These are phyloP conservation scores for Empis stercorea DNA, from an alignment of 2,888 invertebrate genomes.

Conservation along the genomic window DNA sequence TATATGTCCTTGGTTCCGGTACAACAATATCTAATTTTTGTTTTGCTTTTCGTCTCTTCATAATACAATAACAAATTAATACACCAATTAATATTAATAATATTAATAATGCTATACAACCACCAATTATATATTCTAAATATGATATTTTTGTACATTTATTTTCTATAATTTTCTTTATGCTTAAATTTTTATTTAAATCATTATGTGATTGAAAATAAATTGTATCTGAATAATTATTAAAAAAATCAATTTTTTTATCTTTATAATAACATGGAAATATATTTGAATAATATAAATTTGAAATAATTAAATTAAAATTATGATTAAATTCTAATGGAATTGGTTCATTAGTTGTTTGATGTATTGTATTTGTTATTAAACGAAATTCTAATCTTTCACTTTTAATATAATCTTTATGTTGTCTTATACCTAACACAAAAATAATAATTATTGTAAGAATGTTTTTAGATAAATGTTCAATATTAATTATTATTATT, in stretches of 20 bases:
- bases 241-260: constrained; percentile 25
- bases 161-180: constrained; percentile 24
- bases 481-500: neutral
- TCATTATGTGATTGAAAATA: constrained; percentile 19
- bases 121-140: constrained; percentile 36
- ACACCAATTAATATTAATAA: constrained; percentile 35
- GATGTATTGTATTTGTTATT: constrained; percentile 27
- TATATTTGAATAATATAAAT: constrained; percentile 24
- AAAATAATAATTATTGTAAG: neutral
- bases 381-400: constrained; percentile 32
- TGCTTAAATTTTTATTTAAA: constrained; percentile 13
- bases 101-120: constrained; percentile 38
- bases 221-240: constrained; percentile 23
- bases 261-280: constrained; percentile 27
- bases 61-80: constrained; percentile 37
- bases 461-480: constrained; percentile 1
- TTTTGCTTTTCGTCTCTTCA: constrained; percentile 27
- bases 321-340: constrained; percentile 25
- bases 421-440: constrained; percentile 22
- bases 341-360: constrained; percentile 15
- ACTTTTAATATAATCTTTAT: constrained; percentile 26
- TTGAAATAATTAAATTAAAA: constrained; percentile 26
- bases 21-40: constrained; percentile 52
- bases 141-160: constrained; percentile 26
- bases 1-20: constrained; percentile 69